These are phyloP conservation scores for Orchestia grillus DNA, from an alignment of 1,140 invertebrate genomes.

Conservation along the genomic window DNA sequence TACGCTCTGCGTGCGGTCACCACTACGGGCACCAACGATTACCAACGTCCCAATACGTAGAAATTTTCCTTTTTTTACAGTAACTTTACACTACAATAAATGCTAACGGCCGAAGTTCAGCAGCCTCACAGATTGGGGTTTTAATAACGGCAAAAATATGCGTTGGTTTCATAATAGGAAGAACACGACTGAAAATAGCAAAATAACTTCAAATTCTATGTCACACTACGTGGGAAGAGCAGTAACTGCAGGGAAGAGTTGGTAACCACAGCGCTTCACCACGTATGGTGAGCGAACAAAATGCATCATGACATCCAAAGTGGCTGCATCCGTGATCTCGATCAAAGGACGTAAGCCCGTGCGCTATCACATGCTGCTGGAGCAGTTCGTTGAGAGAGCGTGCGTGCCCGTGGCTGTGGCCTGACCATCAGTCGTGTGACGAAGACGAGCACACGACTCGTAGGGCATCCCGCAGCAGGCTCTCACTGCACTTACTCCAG, in stretches of 20 bases:
- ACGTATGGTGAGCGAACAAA: not conserved
- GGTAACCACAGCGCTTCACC: not conserved
- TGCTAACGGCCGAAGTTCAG: not conserved
- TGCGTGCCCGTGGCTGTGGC: no score
- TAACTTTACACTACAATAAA: not conserved
- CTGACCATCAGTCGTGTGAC: not conserved
- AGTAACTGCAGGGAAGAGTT: no score
- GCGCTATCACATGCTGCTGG: not conserved
- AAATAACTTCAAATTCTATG: not conserved
- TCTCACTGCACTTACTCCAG: not conserved
- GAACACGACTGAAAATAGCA: not conserved
- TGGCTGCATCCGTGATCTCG: not conserved
- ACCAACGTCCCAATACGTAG: not conserved
- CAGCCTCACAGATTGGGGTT: not conserved
- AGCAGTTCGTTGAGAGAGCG: not conserved
- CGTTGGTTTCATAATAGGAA: not conserved
- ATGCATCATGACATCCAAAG: not conserved
- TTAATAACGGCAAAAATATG: not conserved
- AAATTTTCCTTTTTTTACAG: not conserved
- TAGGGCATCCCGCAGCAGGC: no score
- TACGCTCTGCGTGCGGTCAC: not conserved
- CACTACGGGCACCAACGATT: not conserved
- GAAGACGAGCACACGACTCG: not conserved
- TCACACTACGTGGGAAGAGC: not conserved
- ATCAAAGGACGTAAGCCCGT: not conserved